Conservation (phyloP, 1,140 invertebrate genomes). For the Papilio polyxenes region DNA sequence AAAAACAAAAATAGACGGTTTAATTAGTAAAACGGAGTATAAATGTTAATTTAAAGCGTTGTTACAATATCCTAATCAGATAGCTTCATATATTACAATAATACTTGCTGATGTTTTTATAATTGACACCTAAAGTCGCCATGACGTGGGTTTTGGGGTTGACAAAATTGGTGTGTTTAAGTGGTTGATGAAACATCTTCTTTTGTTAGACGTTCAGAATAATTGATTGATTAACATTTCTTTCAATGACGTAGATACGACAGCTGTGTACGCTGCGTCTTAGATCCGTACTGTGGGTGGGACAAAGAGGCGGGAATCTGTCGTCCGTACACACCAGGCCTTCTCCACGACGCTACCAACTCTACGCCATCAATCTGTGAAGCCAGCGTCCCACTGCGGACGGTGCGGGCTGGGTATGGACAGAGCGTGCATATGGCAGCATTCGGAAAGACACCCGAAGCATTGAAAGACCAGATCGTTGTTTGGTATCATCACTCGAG, state of each 20-base stretch:
- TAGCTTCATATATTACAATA: too few species aligned
- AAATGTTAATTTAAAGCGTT: neutral
- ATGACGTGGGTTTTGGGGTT: too few species aligned
- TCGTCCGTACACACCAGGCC: slow-evolving; percentile 86
- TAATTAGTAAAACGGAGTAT: neutral
- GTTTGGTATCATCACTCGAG: slow-evolving; percentile 88
- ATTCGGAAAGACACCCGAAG: slow-evolving; percentile 86
- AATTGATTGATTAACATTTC: slow-evolving; percentile 6
- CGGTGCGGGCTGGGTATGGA: slow-evolving; percentile 87
- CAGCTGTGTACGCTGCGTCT: slow-evolving; percentile 88
- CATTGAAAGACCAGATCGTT: slow-evolving; percentile 82
- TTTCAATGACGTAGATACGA: slow-evolving; percentile 82
- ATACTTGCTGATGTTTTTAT: too few species aligned
- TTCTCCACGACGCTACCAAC: slow-evolving; percentile 87
- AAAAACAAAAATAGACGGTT: neutral
- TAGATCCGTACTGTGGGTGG: slow-evolving; percentile 93
- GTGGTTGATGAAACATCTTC: too few species aligned
- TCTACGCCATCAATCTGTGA: slow-evolving; percentile 87
- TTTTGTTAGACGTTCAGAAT: neutral
- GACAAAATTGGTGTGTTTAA: too few species aligned
- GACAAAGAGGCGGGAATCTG: slow-evolving; percentile 88
- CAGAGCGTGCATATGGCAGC: slow-evolving; percentile 89
- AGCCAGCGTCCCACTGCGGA: slow-evolving; percentile 85
- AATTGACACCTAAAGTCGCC: too few species aligned
- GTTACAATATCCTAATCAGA: too few species aligned